Percentiles rank a stretch among this genome's conserved stretches.
These are phyloP conservation scores for Spisula subtruncata DNA, from an alignment of 2,888 invertebrate species.

Conservation along the genomic window DNA sequence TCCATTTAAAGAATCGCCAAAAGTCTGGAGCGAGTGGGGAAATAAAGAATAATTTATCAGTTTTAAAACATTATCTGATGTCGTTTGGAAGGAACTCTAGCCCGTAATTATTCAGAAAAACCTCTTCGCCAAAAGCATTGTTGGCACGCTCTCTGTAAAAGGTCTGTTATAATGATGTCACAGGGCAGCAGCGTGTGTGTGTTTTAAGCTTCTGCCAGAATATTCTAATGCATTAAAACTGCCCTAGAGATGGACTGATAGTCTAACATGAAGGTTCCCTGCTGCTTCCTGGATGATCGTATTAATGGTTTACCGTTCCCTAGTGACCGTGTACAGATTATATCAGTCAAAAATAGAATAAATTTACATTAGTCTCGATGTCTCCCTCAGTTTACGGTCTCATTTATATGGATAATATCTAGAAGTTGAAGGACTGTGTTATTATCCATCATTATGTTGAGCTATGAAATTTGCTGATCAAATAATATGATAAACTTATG, in stretches of 20 bases:
- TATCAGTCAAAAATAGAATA: conserved; percentile 32
- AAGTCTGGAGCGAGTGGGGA: not conserved
- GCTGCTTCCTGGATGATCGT: not conserved
- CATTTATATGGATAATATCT: conserved; percentile 15
- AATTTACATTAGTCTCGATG: conserved; percentile 27
- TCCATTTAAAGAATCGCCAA: conserved; percentile 12
- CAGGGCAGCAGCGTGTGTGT: not conserved
- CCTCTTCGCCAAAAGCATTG: not conserved
- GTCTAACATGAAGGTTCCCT: not conserved
- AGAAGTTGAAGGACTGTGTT: not conserved
- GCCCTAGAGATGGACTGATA: conserved; percentile 16
- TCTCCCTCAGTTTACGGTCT: not conserved
- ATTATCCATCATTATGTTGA: conserved; percentile 15
- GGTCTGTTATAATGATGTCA: conserved; percentile 30
- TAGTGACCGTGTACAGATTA: not conserved
- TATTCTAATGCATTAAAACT: conserved; percentile 16
- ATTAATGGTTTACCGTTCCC: conserved; percentile 23
- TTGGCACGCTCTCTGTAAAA: conserved; percentile 24
- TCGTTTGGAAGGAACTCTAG: not conserved
- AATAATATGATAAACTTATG: no score
- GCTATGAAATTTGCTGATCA: not conserved
- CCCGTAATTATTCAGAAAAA: conserved; percentile 15
- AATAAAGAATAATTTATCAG: conserved; percentile 23
- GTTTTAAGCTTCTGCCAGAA: not conserved
- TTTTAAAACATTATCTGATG: conserved; percentile 23